A percentile compares a stretch with the other conserved stretches of the same genome.
phyloP scores from a whole-genome alignment of 1,140 invertebrate species.

The Akabosia matsudoensis region DNA sequence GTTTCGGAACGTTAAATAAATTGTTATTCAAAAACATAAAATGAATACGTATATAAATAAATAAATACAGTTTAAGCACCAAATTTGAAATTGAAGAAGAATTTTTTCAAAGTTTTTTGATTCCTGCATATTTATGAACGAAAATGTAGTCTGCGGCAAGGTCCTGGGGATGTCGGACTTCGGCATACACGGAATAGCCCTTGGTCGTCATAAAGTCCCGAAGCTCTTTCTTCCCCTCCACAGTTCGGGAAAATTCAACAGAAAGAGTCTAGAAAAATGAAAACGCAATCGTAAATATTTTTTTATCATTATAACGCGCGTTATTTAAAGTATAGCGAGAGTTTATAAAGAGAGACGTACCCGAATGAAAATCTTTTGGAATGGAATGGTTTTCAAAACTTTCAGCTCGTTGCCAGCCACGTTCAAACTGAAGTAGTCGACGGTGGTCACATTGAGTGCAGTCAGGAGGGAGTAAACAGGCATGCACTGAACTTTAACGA shows the following conservation, averaged over 20 bases:
- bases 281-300: not conserved
- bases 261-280: slow-evolving; percentile 47
- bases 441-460: slow-evolving; percentile 51
- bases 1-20: not conserved
- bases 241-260: slow-evolving; percentile 51
- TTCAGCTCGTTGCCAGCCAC: slow-evolving; percentile 59
- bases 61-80: no score
- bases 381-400: slow-evolving; percentile 58
- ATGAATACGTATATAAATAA: no score
- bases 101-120: no score
- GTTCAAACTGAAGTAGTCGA: slow-evolving; percentile 57
- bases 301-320: not conserved
- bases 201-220: slow-evolving; percentile 50
- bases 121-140: no score
- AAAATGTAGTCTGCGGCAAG: not conserved
- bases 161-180: not conserved
- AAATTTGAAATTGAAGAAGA: no score
- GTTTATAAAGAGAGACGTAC: slow-evolving; percentile 23
- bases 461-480: slow-evolving; percentile 55
- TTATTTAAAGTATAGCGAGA: not conserved
- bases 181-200: slow-evolving; percentile 48
- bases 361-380: slow-evolving; percentile 48
- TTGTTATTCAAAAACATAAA: not conserved
- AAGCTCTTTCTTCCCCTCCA: slow-evolving; percentile 48
- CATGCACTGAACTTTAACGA: slow-evolving; percentile 55